phyloP scores from a whole-genome alignment of 1,140 invertebrate species.

The Uloborus diversus region DNA sequence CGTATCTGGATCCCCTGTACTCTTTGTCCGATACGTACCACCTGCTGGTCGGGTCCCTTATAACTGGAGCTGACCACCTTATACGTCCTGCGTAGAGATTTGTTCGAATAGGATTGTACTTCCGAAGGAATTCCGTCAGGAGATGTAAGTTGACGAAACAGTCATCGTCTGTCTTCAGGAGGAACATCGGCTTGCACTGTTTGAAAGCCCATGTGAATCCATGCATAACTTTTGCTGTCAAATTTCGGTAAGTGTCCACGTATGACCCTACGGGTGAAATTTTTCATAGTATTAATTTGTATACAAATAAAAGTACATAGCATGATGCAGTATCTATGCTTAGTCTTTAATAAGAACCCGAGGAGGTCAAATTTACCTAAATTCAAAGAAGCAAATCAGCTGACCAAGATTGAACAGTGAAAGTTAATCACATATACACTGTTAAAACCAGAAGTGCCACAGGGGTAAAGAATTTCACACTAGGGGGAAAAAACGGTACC shows the following conservation, averaged over 20 bases:
- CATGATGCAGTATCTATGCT: too few species aligned
- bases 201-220: conserved; percentile 78
- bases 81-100: conserved; percentile 37
- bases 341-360: too few species aligned
- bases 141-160: conserved; percentile 74
- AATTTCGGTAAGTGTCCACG: conserved; percentile 80
- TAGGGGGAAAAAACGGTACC: too few species aligned
- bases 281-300: neutral
- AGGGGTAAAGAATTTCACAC: too few species aligned
- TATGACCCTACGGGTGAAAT: conserved; percentile 73
- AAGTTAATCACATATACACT: too few species aligned
- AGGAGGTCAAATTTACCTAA: too few species aligned
- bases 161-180: conserved; percentile 92
- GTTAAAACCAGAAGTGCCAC: too few species aligned
- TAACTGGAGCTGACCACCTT: conserved; percentile 1
- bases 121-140: conserved; percentile 16
- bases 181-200: conserved; percentile 73
- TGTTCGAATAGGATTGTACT: neutral
- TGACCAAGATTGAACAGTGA: too few species aligned
- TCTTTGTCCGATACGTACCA: conserved; percentile 39
- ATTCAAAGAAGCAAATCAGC: too few species aligned
- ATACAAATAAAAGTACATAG: neutral
- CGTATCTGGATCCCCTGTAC: conserved; percentile 1
- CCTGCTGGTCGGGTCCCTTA: conserved; percentile 23
- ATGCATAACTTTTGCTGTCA: conserved; percentile 88